Evolutionary conservation across 2,797 vertebrate species (phyloP), one percentile per base, ranked within the genome.

Genomic region (Hippoglossus hippoglossus): DNA sequence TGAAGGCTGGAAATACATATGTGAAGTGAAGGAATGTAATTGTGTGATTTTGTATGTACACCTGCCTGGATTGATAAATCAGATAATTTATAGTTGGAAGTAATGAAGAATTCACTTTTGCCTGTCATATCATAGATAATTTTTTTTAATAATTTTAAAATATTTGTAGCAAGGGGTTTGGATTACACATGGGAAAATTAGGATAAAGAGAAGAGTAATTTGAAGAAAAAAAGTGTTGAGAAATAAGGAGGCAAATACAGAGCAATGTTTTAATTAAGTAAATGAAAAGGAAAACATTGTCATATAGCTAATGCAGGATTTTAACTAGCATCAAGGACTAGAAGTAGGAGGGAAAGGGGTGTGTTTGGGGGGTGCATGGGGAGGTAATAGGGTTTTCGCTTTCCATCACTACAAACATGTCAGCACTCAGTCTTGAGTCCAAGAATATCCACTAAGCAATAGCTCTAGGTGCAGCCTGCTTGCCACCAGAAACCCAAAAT

Each of bases 271-370:
- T 77, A 85, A 87, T 90, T 88, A 89, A 88, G 85, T 82, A 91
- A 93, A 90, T 90, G 80, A 92, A 87, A 78, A 84, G 75, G 77
- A 84, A 85, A 84, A 69, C 81, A 86, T 81, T 75, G 87, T 91
- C 52, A 10, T 31, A 71, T 87, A 89, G 93, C 91, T 89, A 92
- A 91, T 71, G 86, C 90, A 90, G 85, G 88, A 89, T 86, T 91
- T 91, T 84, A 85, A 79, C 89, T 84, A 87, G 92, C 75, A 79
- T 87, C 90, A 91, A 10, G 31, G 31, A 34, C 7, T 34, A 34
- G 91, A 69, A 59, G 52, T 41, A 77, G 64, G 44, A 73, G 31
- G 72, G 66, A 57, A 54, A 65, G 47, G 49, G 24, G 12, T 52
- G 18, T 36, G 36, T 81, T 82, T 53, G 22, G 52, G 60, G 63